Conservation (phyloP, 2,797 vertebrate species). For the Pogoniulus pusillus region DNA sequence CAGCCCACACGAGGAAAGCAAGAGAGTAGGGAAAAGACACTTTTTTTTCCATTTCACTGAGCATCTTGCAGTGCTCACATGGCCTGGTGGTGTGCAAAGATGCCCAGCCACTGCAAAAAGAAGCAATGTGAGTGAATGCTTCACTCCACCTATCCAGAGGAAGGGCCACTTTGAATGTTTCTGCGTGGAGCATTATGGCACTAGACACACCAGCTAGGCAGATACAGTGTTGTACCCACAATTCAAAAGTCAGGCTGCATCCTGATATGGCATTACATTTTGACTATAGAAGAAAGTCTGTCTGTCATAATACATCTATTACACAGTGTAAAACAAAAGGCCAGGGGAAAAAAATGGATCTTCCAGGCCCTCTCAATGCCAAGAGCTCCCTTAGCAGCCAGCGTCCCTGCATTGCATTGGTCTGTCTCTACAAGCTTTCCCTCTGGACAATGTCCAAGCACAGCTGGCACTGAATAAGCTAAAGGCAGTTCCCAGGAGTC, state of each 20-base stretch:
- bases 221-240: too few species aligned
- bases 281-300: not conserved
- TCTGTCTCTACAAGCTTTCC: not conserved
- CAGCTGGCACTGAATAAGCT: not conserved
- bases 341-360: not conserved
- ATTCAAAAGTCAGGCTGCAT: not conserved
- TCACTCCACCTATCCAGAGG: not conserved
- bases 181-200: accelerated
- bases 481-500: not conserved
- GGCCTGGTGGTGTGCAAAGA: not conserved
- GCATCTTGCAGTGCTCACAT: not conserved
- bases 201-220: not conserved
- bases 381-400: not conserved
- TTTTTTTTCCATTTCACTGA: not conserved
- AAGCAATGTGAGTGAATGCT: not conserved
- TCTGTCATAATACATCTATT: not conserved
- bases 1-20: not conserved
- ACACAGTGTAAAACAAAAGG: not conserved
- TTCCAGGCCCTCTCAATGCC: not conserved
- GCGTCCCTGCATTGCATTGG: not conserved
- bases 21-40: not conserved
- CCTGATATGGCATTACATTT: not conserved
- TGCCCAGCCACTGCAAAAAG: not conserved
- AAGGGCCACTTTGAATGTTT: not conserved
- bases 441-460: not conserved